Base-by-base conservation (phyloP, 2,797 vertebrate genomes). In the Salmo trutta region DNA sequence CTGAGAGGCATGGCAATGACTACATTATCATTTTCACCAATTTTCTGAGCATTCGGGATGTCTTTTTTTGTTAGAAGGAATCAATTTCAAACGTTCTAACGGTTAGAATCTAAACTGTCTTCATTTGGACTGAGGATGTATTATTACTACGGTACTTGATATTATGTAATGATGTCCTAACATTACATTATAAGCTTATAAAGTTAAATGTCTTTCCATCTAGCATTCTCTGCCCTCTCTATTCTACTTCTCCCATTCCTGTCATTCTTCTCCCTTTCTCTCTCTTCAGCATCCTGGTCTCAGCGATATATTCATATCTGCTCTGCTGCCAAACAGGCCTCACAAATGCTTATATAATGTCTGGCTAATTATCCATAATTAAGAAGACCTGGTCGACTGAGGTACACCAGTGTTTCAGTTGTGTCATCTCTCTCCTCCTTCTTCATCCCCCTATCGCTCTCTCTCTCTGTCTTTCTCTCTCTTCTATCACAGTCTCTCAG, bases 291-390 rank as follows among this genome's bases (percentile, higher is more conserved):
- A 21, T 59, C 56, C 19, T 59, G 56, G 19, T 59, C 19, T 59
- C 54, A 59, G 54, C n/a, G 19, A 59, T 59, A 59, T n/a, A 59
- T 59, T 59, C 56, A 59, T 59, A 59, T 59, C 19, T 59, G 17
- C 19, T 59, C 56, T 59, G 19, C n/a, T 8, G 56, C 19, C 56
- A 59, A 59, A 59, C 56, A 21, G 19, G 56, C 56, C 19, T 16
- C n/a, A 8, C 56, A n/a, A 59, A 21, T 59, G 56, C 19, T 8
- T 6, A 6, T 59, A n/a, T 59, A 59, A 59, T n/a, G 19, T 59
- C 19, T n/a, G 36, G 8, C 41, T 71, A 71, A 71, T 71, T 71
- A 71, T 21, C 41, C 19, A 12, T 71, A 21, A 52, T 71, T 71
- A 71, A 47, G 41, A 41, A 47, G 3, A 14, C 33, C 68, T n/a